Evolutionary conservation across 37 sponge, comb jelly and placozoan genomes (phyloP).

Genomic region (Halichondria panicea): DNA sequence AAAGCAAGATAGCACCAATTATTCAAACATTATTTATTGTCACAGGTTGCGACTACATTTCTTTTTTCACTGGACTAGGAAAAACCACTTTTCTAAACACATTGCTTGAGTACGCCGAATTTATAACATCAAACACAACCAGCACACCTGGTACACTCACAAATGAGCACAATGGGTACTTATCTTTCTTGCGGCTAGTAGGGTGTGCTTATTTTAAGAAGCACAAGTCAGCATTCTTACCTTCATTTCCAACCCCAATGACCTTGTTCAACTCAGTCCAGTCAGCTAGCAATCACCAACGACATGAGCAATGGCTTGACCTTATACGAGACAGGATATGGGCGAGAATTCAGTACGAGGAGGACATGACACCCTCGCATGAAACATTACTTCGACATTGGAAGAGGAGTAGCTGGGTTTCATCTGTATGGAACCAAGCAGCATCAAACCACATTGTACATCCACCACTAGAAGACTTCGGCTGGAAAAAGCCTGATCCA

Average conservation of each 20-base stretch:
- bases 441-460: not conserved
- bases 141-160: not conserved
- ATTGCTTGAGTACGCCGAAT: not conserved
- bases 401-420: slow-evolving; percentile 19
- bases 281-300: not conserved
- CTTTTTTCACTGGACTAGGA: slow-evolving; percentile 36
- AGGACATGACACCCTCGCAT: slow-evolving; percentile 8
- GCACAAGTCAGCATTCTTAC: slow-evolving; percentile 11
- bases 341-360: not conserved
- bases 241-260: slow-evolving; percentile 2
- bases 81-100: slow-evolving; percentile 24
- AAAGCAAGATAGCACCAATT: not conserved
- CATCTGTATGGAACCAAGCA: slow-evolving; percentile 11
- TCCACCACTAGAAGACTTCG: slow-evolving; percentile 1
- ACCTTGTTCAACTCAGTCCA: slow-evolving; percentile 5
- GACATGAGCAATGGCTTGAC: slow-evolving; percentile 9
- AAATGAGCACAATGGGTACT: not conserved
- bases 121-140: not conserved
- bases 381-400: slow-evolving; percentile 8
- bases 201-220: slow-evolving; percentile 16
- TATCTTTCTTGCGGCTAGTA: slow-evolving; percentile 1
- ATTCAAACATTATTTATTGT: slow-evolving; percentile 10
- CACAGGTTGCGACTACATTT: slow-evolving; percentile 40
- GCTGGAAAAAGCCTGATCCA: slow-evolving; percentile 5
- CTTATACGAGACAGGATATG: not conserved